These are phyloP conservation scores for Platycheirus albimanus DNA, from an alignment of 2,888 invertebrate species.

Conservation along the genomic window DNA sequence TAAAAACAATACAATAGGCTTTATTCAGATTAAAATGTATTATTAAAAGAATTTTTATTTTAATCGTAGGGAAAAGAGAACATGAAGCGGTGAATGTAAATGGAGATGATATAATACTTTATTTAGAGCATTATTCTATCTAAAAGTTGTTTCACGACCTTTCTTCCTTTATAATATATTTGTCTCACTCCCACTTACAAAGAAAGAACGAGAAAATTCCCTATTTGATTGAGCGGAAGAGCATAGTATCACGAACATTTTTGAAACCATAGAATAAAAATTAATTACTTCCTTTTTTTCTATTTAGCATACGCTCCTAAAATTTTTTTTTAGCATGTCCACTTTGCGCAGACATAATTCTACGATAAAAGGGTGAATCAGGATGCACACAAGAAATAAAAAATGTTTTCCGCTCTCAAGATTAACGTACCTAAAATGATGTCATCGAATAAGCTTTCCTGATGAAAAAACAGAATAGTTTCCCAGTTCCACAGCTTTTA, in stretches of 20 bases:
- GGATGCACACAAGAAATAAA: slow-evolving; percentile 15
- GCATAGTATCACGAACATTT: neutral
- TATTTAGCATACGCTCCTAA: neutral
- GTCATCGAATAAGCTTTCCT: slow-evolving; percentile 45
- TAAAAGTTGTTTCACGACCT: slow-evolving; percentile 6
- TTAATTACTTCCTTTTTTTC: neutral
- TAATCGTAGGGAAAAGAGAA: neutral
- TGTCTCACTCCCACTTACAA: slow-evolving; percentile 17
- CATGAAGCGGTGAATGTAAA: slow-evolving; percentile 13
- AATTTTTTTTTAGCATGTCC: neutral
- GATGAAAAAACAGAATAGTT: slow-evolving; percentile 15
- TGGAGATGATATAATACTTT: slow-evolving; percentile 64
- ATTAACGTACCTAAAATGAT: slow-evolving; percentile 51
- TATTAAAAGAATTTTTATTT: neutral
- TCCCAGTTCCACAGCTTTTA: slow-evolving; percentile 23
- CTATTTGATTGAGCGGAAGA: neutral
- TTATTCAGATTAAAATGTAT: neutral
- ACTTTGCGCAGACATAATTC: neutral
- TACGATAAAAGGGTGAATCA: neutral
- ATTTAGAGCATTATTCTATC: slow-evolving; percentile 36
- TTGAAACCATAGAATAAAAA: neutral
- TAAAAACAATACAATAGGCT: neutral
- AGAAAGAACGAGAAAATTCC: neutral
- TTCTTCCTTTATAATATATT: neutral
- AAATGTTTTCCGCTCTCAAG: neutral